Percentiles rank a stretch among this genome's conserved stretches.
These are phyloP conservation scores for Pachypanchax playfairii DNA, from an alignment of 2,113 vertebrate genomes.

Conservation along the genomic window DNA sequence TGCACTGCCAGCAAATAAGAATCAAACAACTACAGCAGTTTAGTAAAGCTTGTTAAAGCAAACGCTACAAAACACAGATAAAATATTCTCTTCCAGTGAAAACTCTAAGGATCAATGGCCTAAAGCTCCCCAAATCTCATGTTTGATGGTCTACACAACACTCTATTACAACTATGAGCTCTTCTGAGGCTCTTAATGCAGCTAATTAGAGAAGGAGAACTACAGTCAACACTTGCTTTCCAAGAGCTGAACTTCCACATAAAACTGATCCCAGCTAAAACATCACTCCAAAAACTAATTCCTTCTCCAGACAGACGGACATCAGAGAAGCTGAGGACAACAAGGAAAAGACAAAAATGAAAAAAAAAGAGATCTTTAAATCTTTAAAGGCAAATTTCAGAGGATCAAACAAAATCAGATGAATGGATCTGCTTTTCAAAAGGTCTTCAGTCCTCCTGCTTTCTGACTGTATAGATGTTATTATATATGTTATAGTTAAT, in stretches of 20 bases:
- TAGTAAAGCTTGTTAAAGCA: constrained; percentile 16
- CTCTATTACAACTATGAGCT: constrained; percentile 12
- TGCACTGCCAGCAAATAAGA: constrained; percentile 36
- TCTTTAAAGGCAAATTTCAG: background rate
- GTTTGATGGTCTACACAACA: constrained; percentile 31
- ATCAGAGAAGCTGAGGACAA: constrained; percentile 3
- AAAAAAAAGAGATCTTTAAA: no score
- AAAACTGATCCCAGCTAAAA: constrained; percentile 22
- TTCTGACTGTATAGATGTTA: no score
- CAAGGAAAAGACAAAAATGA: background rate
- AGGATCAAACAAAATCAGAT: background rate
- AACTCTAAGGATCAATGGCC: constrained; percentile 23
- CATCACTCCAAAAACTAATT: constrained; percentile 20
- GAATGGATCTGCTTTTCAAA: background rate
- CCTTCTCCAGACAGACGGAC: constrained; percentile 11
- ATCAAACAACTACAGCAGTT: constrained; percentile 24
- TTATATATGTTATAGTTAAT: no score
- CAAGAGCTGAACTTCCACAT: constrained; percentile 18
- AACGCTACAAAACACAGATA: constrained; percentile 3
- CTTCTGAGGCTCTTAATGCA: constrained; percentile 32
- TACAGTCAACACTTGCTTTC: constrained; percentile 34
- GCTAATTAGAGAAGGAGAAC: constrained; percentile 41
- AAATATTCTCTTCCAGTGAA: constrained; percentile 21
- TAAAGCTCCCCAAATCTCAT: constrained; percentile 27
- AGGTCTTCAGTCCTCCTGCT: background rate